Percentiles rank a stretch among this genome's conserved stretches.
Evolutionary conservation across 2,113 vertebrate species (phyloP).

Genomic region (Halichoeres trimaculatus): DNA sequence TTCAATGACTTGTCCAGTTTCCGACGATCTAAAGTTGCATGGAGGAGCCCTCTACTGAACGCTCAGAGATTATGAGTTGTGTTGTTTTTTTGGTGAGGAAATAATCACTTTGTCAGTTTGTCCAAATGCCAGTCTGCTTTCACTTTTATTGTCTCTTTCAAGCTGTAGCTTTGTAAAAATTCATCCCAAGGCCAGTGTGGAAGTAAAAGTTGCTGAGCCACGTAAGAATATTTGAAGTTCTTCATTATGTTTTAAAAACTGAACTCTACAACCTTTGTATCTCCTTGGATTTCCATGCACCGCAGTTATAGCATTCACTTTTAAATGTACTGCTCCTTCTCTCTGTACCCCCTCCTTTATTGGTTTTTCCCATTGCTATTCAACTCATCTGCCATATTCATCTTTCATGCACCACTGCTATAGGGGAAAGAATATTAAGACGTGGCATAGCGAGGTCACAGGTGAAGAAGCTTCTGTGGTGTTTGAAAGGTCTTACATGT

Average conservation of each 20-base stretch:
- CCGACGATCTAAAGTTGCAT: slow-evolving; percentile 58
- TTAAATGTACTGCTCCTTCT: slow-evolving; percentile 7
- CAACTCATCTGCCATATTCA: slow-evolving; percentile 31
- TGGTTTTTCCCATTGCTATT: slow-evolving; percentile 12
- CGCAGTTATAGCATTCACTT: slow-evolving; percentile 1
- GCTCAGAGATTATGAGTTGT: slow-evolving; percentile 55
- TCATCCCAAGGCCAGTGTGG: slow-evolving; percentile 1
- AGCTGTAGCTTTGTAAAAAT: slow-evolving; percentile 18
- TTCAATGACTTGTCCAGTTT: slow-evolving; percentile 66
- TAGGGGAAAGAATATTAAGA: not conserved
- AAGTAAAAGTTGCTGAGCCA: slow-evolving; percentile 23
- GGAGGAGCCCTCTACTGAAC: slow-evolving; percentile 51
- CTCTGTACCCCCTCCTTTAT: slow-evolving; percentile 7
- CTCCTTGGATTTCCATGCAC: not conserved
- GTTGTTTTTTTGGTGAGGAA: slow-evolving; percentile 59
- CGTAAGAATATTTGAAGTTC: not conserved
- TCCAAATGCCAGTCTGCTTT: slow-evolving; percentile 56
- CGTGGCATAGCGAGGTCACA: slow-evolving; percentile 5
- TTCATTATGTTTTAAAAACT: slow-evolving; percentile 10
- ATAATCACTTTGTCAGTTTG: slow-evolving; percentile 52
- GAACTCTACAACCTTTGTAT: not conserved
- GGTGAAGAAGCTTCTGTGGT: not conserved
- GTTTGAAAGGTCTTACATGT: not conserved
- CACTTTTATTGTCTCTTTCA: slow-evolving; percentile 1
- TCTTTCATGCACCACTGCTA: slow-evolving; percentile 18